Base-by-base conservation (phyloP, 2,797 vertebrate genomes). In the Chaenodraco wilsoni region DNA sequence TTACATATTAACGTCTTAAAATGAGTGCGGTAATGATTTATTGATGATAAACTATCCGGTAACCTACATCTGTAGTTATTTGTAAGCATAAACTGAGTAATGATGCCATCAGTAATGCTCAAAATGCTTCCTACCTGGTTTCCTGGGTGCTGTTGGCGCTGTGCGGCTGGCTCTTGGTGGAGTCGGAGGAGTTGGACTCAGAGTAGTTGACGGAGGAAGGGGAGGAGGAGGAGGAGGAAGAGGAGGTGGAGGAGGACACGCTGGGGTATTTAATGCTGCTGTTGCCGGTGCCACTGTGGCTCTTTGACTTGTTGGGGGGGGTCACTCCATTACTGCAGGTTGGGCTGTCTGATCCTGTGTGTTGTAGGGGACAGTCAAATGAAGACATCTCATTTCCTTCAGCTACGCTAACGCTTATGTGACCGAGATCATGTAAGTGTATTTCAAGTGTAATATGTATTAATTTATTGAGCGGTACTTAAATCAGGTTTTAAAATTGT, bases 171-270 rank as follows among this genome's bases (percentile, higher is more conserved):
- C 97, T 98, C 95, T 99, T 99, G 84, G 97, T 98, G 86, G 97
- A 99, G 93, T 98, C 97, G 52, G 97, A 98, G 89, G 97, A 99
- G 94, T 98, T 99, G 88, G 98, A 98, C 91, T 99, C 97, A 0
- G 98, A 98, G 91, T 98, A 99, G 94, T 98, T 98, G 93, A 97
- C 94, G 23, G 97, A 99, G 72, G 98, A 98, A 54, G 98, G 98
- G 80, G 98, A 99, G 56, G 98, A 99, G 76, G 96, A 99, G 76
- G 96, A 95, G 77, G 98, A 99, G 23, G 23, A 27, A 62, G 97
- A 98, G 58, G 97, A 98, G 60, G 96, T 95, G 1, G 97, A 98
- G 92, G 92, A 92, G 74, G 91, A 91, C 84, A 96, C 94, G 7
- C 96, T 93, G 62, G 97, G 96, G 84, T 98, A 98, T 95, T 98